Conservation (phyloP, 2,888 invertebrate genomes). For the Saturnia pavonia region DNA sequence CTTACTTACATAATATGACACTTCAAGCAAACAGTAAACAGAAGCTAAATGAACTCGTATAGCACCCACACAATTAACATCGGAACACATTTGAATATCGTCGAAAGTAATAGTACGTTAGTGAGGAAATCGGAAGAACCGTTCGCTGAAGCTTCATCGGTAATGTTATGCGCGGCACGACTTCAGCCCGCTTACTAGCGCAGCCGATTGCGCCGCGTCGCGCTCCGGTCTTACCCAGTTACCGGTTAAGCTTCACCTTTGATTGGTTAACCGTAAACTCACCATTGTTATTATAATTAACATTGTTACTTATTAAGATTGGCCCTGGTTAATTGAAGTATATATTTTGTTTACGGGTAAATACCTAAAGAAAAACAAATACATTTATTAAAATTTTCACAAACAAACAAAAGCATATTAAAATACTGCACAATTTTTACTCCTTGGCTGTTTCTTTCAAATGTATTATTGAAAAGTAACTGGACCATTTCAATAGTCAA, state of each 20-base stretch:
- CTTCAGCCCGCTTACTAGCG: conserved; percentile 35
- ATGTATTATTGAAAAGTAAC: no score
- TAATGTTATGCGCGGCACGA: conserved; percentile 49
- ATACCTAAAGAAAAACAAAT: no score
- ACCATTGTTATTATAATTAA: conserved; percentile 24
- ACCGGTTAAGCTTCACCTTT: conserved; percentile 32
- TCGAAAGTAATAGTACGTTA: conserved; percentile 45
- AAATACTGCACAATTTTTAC: no score
- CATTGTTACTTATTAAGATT: conserved; percentile 13
- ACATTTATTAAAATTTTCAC: no score
- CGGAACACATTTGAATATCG: conserved; percentile 40
- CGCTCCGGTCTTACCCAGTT: conserved; percentile 24
- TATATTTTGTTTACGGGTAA: neutral
- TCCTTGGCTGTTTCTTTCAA: no score
- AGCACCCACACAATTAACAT: conserved; percentile 16
- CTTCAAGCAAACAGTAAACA: neutral
- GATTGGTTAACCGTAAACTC: conserved; percentile 24
- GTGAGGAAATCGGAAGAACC: conserved; percentile 42
- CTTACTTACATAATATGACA: neutral
- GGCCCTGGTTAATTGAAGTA: neutral
- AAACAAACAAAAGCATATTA: no score
- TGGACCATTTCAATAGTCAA: no score
- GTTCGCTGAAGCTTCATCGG: conserved; percentile 37
- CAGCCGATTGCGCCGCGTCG: conserved; percentile 24
- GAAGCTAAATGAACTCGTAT: conserved; percentile 4